Evolutionary conservation across 2,797 vertebrate species (phyloP), one percentile per base, ranked within the genome.

Genomic region (Propithecus deckenii): DNA sequence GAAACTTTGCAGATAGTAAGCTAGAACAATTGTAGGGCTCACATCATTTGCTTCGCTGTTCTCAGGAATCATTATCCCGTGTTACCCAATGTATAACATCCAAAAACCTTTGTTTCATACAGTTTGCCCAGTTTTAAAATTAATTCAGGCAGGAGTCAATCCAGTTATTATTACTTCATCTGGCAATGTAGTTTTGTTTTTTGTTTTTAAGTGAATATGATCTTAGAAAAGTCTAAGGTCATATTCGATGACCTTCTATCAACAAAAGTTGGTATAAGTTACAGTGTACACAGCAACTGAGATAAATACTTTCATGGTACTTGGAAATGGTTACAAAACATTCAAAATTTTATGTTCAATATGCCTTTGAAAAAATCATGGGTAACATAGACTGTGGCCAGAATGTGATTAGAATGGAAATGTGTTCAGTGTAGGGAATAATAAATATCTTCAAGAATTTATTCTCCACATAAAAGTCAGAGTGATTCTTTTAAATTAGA

Each of bases 401-500:
- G 50, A 35, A 1, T 50, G 1, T 84, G 32, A 79, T 52, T 63
- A 84, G 81, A 63, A 87, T 69, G 43, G 30, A 38, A 85, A 80
- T 65, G 9, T 75, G 32, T 72, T 86, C 38, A 86, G 11, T 32
- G 4, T 79, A 32, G 57, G 14, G 23, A 28, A 50, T 72, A 38
- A n/a, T 22, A 72, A 84, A 10, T 65, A 18, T 72, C 7, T n/a
- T 41, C 5, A 93, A 30, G 35, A 76, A 83, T 67, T 83, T n/a
- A 63, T 92, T 92, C 20, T 61, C n/a, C 30, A 35, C 2, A 22
- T 23, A 91, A 57, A 15, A 55, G 83, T 67, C 48, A 86, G 46
- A 93, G 14, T 72, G 20, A 91, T 86, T 93, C 48, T 71, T 94
- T 85, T 85, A 76, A 81, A 72, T 96, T 30, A 79, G 50, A 87